Evolutionary conservation across 2,113 vertebrate genomes (phyloP).

Genomic region (Triplophysa rosa): DNA sequence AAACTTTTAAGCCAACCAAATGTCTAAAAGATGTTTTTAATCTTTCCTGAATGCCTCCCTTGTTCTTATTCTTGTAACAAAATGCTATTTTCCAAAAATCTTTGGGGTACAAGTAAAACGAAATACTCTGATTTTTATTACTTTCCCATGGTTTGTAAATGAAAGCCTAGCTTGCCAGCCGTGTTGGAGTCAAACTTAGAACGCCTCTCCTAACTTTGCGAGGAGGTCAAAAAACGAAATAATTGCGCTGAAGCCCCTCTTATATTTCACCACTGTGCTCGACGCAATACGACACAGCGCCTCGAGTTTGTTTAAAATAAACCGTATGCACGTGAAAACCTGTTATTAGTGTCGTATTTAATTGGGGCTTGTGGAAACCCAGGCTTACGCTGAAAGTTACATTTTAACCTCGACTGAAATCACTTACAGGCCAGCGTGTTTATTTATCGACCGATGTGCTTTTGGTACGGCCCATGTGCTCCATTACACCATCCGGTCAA

Average conservation of each 20-base stretch:
- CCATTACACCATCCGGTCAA: constrained; percentile 32
- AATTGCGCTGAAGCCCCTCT: constrained; percentile 61
- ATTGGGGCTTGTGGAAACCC: constrained; percentile 59
- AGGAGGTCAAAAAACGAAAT: constrained; percentile 57
- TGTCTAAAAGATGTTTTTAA: too few relatives aligned
- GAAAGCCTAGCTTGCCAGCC: constrained; percentile 64
- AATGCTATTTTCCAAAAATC: constrained; percentile 60
- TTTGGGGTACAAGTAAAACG: constrained; percentile 26
- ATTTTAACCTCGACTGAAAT: constrained; percentile 61
- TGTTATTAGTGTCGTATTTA: constrained; percentile 68
- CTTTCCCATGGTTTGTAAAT: constrained; percentile 66
- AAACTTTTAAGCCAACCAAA: too few relatives aligned
- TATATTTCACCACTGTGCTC: constrained; percentile 59
- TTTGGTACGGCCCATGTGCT: constrained; percentile 30
- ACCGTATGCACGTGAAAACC: constrained; percentile 60
- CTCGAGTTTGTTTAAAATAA: constrained; percentile 66
- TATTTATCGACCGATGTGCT: constrained; percentile 48
- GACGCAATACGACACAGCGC: constrained; percentile 44
- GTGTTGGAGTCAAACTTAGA: constrained; percentile 57
- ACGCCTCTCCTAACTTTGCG: constrained; percentile 51
- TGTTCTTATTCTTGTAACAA: constrained; percentile 51
- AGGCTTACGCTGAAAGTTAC: constrained; percentile 53
- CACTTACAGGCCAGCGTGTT: constrained; percentile 50
- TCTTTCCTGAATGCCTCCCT: neutral
- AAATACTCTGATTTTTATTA: constrained; percentile 65